Percentiles rank a stretch among this genome's conserved stretches.
Evolutionary conservation across 1,140 invertebrate species (phyloP).

Genomic region (Neodiprion fabricii): DNA sequence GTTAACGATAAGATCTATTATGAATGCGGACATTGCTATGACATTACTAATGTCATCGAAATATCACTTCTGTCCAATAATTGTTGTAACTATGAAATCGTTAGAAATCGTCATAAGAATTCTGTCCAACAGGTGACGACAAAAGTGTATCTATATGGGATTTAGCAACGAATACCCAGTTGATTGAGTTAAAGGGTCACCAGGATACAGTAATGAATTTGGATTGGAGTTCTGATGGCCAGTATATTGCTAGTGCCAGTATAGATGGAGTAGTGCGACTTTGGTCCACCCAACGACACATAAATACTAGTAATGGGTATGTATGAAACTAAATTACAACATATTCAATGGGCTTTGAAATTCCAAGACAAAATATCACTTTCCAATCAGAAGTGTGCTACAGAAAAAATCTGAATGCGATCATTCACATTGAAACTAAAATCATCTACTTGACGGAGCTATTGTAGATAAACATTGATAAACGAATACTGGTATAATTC

Average conservation of each 20-base stretch:
- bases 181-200: constrained; percentile 70
- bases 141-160: constrained; percentile 74
- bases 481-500: not conserved
- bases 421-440: not conserved
- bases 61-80: not conserved
- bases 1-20: not conserved
- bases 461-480: not conserved
- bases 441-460: not conserved
- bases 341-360: not conserved
- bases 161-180: constrained; percentile 65
- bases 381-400: not conserved
- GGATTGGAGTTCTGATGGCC: constrained; percentile 68
- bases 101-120: not conserved
- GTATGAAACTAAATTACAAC: constrained; percentile 9
- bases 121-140: constrained; percentile 66
- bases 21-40: constrained; percentile 7
- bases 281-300: constrained; percentile 64
- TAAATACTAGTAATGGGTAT: constrained; percentile 58
- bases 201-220: constrained; percentile 68
- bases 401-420: not conserved
- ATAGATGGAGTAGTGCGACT: constrained; percentile 66
- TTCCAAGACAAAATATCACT: not conserved
- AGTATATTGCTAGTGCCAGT: constrained; percentile 68
- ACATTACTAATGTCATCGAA: not conserved
- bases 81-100: not conserved